phyloP scores from a whole-genome alignment of 2,113 vertebrate species.

The Prietella phreatophila region DNA sequence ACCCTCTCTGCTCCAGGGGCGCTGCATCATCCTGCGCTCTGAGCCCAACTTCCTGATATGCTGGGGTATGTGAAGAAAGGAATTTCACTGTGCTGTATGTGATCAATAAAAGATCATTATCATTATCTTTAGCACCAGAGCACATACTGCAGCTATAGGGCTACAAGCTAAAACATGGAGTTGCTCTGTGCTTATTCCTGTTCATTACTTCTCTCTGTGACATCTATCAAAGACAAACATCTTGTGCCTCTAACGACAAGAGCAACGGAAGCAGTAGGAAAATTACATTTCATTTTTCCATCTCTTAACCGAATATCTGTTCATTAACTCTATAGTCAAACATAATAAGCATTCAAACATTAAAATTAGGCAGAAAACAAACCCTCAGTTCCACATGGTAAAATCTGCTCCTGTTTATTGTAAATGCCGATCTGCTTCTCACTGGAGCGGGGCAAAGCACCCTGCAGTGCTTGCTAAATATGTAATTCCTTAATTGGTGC shows the following conservation, averaged over 20 bases:
- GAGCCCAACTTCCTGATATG: too few species aligned
- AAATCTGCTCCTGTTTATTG: neutral
- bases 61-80: too few species aligned
- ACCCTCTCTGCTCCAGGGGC: too few species aligned
- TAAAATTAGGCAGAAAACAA: neutral
- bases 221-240: neutral
- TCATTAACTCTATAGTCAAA: neutral
- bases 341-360: neutral
- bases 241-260: neutral
- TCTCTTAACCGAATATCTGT: neutral
- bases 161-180: neutral
- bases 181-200: neutral
- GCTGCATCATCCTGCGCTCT: too few species aligned
- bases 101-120: too few species aligned
- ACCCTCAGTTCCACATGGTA: neutral
- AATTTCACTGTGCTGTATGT: too few species aligned
- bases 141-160: too few species aligned
- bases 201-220: neutral
- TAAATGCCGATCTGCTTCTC: neutral
- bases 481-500: neutral
- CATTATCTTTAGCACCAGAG: too few species aligned
- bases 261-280: neutral
- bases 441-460: neutral
- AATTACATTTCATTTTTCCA: neutral
- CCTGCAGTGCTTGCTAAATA: constrained; percentile 11